Evolutionary conservation across 2,113 vertebrate species (phyloP).

Genomic region (Pseudois nayaur): DNA sequence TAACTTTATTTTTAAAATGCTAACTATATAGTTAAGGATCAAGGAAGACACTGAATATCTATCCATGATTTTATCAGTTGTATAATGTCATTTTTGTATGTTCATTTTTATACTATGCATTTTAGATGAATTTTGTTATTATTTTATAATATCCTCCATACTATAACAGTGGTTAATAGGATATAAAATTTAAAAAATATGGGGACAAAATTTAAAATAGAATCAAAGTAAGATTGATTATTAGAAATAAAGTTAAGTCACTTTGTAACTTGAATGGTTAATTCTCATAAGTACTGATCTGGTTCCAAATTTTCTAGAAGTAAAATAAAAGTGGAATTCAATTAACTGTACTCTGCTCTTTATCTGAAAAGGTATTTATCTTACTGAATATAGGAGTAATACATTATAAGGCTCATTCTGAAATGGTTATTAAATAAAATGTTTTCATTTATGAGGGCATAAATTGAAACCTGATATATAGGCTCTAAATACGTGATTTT

Average conservation of each 20-base stretch:
- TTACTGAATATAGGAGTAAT: not conserved
- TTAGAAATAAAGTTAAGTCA: not conserved
- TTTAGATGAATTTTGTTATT: not conserved
- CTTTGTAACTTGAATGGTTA: not conserved
- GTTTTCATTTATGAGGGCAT: not conserved
- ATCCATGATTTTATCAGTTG: not conserved
- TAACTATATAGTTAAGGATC: not conserved
- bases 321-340: conserved; percentile 8
- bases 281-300: not conserved
- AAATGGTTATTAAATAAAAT: not conserved
- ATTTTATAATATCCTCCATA: not conserved
- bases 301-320: not conserved
- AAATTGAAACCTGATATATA: not conserved
- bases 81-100: not conserved
- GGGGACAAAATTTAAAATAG: not conserved
- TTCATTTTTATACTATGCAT: not conserved
- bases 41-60: not conserved
- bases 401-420: not conserved
- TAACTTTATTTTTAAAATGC: not conserved
- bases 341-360: not conserved
- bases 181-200: not conserved
- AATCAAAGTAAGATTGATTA: conserved; percentile 1
- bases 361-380: not conserved
- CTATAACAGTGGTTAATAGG: not conserved
- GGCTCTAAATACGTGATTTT: not conserved